Conservation (phyloP, 2,888 invertebrate genomes). For the Operophtera brumata region DNA sequence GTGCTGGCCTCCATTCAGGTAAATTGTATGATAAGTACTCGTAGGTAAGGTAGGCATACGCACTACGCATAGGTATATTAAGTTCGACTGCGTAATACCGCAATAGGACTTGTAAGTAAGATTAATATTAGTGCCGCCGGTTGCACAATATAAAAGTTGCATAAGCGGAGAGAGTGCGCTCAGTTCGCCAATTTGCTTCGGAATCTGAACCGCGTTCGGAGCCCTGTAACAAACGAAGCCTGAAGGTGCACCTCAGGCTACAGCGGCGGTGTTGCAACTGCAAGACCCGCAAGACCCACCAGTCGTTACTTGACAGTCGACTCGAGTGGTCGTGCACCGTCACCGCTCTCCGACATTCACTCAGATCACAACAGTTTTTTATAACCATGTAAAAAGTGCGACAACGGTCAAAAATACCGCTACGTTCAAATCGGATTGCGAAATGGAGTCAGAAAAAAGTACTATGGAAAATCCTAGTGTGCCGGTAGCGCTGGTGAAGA, state of each 20-base stretch:
- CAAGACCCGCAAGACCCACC: constrained; percentile 31
- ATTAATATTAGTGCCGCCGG: constrained; percentile 35
- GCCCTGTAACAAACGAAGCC: constrained; percentile 32
- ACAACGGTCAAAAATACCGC: constrained; percentile 6
- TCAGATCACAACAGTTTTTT: not conserved
- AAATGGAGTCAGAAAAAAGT: constrained; percentile 64
- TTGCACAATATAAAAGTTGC: constrained; percentile 64
- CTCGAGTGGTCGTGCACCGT: constrained; percentile 63
- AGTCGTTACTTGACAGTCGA: constrained; percentile 59
- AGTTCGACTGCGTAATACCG: constrained; percentile 37
- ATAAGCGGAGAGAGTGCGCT: constrained; percentile 64
- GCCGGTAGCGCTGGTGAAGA: constrained; percentile 43
- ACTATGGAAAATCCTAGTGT: constrained; percentile 42
- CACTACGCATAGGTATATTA: not conserved
- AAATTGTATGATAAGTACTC: constrained; percentile 4
- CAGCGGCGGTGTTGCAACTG: constrained; percentile 45
- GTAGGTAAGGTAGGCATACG: not conserved
- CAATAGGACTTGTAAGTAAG: constrained; percentile 23
- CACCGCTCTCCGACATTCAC: constrained; percentile 26
- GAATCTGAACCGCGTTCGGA: constrained; percentile 51
- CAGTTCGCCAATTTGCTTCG: constrained; percentile 62
- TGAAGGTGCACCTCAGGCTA: constrained; percentile 38
- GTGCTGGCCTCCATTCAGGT: not conserved
- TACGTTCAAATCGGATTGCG: constrained; percentile 17
- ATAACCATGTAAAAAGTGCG: constrained; percentile 22